phyloP scores from a whole-genome alignment of 2,113 vertebrate species.

The Felis chaus region DNA sequence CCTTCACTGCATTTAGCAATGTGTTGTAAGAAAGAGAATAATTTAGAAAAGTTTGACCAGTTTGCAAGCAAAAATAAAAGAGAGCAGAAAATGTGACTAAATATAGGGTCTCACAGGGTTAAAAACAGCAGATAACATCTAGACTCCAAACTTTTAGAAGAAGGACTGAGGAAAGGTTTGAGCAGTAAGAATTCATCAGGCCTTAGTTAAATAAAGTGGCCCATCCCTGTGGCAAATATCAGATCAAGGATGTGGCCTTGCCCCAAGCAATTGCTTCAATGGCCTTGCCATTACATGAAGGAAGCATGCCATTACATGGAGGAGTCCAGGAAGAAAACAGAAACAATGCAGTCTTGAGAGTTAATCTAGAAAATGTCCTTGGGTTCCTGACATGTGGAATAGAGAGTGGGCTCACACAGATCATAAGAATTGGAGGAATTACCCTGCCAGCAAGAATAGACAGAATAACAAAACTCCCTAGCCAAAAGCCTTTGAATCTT shows the following conservation, averaged over 20 bases:
- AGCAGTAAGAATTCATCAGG: neutral
- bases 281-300: neutral
- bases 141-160: neutral
- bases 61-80: neutral
- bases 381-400: neutral
- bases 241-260: neutral
- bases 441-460: neutral
- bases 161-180: neutral
- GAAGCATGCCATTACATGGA: neutral
- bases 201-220: neutral
- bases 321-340: neutral
- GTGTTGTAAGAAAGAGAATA: neutral
- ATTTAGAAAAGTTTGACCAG: neutral
- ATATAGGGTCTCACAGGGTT: neutral
- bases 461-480: neutral
- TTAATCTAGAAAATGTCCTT: neutral
- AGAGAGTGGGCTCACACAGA: neutral
- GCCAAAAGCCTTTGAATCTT: neutral
- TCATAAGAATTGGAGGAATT: neutral
- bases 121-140: neutral
- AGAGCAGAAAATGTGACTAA: neutral
- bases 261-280: neutral
- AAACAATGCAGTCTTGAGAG: neutral
- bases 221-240: neutral
- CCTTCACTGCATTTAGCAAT: neutral